Evolutionary conservation across 1,140 invertebrate genomes (phyloP), one percentile per base, ranked within the genome.

Genomic region (Drosophila tani): DNA sequence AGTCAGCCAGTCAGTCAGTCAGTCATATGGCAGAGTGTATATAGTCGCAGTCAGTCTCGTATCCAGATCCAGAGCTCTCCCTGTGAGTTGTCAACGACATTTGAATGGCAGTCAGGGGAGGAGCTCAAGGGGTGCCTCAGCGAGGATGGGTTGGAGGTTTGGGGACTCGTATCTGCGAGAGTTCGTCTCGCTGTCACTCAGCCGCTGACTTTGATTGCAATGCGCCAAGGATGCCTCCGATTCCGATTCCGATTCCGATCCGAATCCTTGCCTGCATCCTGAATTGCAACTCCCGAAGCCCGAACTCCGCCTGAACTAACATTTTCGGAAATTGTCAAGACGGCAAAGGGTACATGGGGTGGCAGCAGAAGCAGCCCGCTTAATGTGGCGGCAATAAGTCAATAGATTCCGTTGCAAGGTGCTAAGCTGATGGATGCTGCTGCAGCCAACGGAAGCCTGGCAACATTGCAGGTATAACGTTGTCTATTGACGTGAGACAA

Each of bases 301-400:
- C 27, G 7, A 8, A 35, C 6, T 8, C 49, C 66, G 79, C 63
- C 82, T 87, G 65, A 83, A 87, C 83, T 68, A 82, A 90, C 84
- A 90, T 84, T 88, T 56, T 58, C 7, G 40, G 38, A 46, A 46
- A 46, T 27, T 46, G 53, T 15, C 35, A n/a, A 29, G 62, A 19
- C 12, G 32, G 8, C 9, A 8, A 24, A 11, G 57, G 27, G 5
- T 14, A 29, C 27, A 21, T 27, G 43, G 17, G 14, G 46, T 3
- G 15, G 2, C 17, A 47, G 5, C 27, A 11, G 29, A 9, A 8
- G 27, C 66, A 51, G 17, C 45, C 45, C 74, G 82, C 68, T 69
- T 86, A 85, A 86, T 86, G 84, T 80, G 83, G 70, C 84, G 71
- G 67, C 84, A 86, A 88, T 83, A 88, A 83, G 83, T 86, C 83